Percentiles rank a stretch among this genome's conserved stretches.
These are phyloP conservation scores for Nematolebias whitei DNA, from an alignment of 2,113 vertebrate genomes.

Conservation along the genomic window DNA sequence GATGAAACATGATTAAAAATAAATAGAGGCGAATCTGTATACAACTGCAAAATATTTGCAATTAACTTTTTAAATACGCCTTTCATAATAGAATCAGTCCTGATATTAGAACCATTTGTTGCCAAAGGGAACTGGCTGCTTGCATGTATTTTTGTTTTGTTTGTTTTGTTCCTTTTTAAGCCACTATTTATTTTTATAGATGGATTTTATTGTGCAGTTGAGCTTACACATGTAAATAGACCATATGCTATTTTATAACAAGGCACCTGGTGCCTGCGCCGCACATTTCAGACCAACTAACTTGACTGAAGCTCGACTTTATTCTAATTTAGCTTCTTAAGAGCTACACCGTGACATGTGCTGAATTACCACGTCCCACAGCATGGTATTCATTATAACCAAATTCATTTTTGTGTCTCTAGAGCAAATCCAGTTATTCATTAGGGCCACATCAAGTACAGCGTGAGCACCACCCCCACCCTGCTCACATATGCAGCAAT, in stretches of 20 bases:
- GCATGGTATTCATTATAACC: not conserved
- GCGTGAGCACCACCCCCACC: not conserved
- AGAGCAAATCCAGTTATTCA: not conserved
- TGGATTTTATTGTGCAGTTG: too few species aligned
- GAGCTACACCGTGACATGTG: not conserved
- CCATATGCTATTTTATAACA: too few species aligned
- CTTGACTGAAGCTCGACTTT: not conserved
- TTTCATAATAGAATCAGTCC: not conserved
- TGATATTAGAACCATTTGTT: not conserved
- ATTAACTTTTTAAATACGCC: not conserved
- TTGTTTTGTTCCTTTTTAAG: too few species aligned
- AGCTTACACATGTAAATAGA: too few species aligned
- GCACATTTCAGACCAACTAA: not conserved
- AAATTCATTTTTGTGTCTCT: not conserved
- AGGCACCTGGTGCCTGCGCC: too few species aligned
- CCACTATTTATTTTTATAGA: not conserved
- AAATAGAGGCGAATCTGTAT: not conserved
- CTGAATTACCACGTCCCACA: not conserved
- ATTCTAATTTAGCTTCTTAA: not conserved
- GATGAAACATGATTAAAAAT: not conserved
- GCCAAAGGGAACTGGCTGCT: not conserved
- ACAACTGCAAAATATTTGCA: not conserved
- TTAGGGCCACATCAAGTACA: not conserved
- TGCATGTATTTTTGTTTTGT: too few species aligned
- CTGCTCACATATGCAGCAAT: not conserved